A percentile compares a stretch with the other conserved stretches of the same genome.
phyloP scores from a whole-genome alignment of 2,888 invertebrate species.

The Zaprionus obscuricornis region DNA sequence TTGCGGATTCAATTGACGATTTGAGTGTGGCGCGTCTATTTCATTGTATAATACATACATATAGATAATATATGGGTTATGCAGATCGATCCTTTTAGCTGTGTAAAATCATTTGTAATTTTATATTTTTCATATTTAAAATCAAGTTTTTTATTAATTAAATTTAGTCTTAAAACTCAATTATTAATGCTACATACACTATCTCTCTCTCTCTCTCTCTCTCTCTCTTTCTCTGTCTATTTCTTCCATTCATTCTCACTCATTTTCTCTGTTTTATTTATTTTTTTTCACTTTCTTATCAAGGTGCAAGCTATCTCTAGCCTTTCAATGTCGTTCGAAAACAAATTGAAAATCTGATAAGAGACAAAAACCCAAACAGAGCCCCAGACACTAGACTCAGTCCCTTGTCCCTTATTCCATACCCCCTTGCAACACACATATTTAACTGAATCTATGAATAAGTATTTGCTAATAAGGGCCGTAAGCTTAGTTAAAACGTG shows the following conservation, averaged over 20 bases:
- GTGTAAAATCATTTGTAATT: too few species aligned
- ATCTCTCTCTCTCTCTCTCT: too few species aligned
- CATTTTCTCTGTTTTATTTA: slow-evolving; percentile 21
- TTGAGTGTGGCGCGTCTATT: neutral
- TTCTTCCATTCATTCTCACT: slow-evolving; percentile 8
- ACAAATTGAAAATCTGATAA: slow-evolving; percentile 64
- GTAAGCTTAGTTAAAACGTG: slow-evolving; percentile 57
- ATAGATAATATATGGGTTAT: too few species aligned
- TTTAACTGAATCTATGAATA: slow-evolving; percentile 25
- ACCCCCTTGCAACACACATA: slow-evolving; percentile 7
- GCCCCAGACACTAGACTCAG: slow-evolving; percentile 14
- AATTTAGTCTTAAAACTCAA: too few species aligned
- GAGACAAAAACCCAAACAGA: slow-evolving; percentile 42
- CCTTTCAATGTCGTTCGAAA: slow-evolving; percentile 63
- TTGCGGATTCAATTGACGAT: slow-evolving; percentile 6
- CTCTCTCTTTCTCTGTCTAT: neutral
- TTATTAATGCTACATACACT: too few species aligned
- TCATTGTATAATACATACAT: too few species aligned
- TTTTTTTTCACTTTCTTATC: slow-evolving; percentile 29
- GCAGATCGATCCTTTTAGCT: too few species aligned
- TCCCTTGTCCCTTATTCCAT: slow-evolving; percentile 3
- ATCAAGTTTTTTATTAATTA: too few species aligned
- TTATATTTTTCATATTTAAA: too few species aligned
- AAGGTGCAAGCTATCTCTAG: slow-evolving; percentile 18
- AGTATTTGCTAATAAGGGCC: slow-evolving; percentile 26